Evolutionary conservation across 2,113 vertebrate genomes (phyloP).

Genomic region (Petromus typicus): DNA sequence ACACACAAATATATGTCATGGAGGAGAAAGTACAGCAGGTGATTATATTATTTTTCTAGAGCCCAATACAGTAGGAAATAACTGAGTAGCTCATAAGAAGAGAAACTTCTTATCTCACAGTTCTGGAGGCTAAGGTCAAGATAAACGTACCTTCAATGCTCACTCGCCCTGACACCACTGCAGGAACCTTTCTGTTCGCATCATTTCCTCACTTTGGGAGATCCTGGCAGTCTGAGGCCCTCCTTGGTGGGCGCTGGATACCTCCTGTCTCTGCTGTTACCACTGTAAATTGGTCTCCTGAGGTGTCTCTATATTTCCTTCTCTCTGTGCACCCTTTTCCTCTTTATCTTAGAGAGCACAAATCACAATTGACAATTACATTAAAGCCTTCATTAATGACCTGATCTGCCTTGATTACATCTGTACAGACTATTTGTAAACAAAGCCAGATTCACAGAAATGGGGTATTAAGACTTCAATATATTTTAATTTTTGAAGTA

Average conservation of each 20-base stretch:
- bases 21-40: neutral
- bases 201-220: neutral
- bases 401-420: neutral
- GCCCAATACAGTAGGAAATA: neutral
- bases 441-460: neutral
- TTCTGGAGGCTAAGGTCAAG: neutral
- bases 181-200: neutral
- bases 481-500: neutral
- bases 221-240: fast-evolving
- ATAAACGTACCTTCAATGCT: neutral
- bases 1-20: neutral
- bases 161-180: neutral
- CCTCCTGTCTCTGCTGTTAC: neutral
- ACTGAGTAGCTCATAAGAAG: neutral
- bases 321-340: neutral
- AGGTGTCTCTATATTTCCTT: neutral
- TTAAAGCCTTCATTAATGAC: neutral
- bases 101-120: neutral
- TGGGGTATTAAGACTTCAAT: neutral
- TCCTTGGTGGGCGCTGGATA: neutral
- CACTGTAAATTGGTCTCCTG: neutral
- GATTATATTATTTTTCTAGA: neutral
- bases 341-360: neutral
- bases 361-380: neutral
- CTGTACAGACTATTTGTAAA: neutral